A percentile compares a stretch with the other conserved stretches of the same genome.
phyloP scores from a whole-genome alignment of 1,140 invertebrate genomes.

The Leptopilina clavipes region DNA sequence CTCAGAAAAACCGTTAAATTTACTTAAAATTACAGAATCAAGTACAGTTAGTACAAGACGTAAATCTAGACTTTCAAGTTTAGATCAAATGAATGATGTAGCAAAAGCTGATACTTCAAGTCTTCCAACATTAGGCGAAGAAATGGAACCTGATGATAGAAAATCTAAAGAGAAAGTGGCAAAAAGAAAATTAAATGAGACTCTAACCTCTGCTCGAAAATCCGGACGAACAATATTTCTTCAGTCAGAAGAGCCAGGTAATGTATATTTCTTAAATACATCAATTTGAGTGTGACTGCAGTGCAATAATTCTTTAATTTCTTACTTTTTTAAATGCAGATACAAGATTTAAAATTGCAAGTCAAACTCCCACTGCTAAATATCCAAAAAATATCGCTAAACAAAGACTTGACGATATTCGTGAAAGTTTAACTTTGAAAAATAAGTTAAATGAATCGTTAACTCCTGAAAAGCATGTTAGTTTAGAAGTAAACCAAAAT shows the following conservation, averaged over 20 bases:
- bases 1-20: neutral
- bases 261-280: neutral
- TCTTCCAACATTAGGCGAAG: neutral
- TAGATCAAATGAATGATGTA: neutral
- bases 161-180: neutral
- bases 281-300: neutral
- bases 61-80: conserved; percentile 21
- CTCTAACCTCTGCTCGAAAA: conserved; percentile 22
- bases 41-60: neutral
- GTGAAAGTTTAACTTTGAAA: conserved; percentile 45
- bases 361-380: neutral
- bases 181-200: neutral
- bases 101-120: neutral
- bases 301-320: neutral
- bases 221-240: neutral
- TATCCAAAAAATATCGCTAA: conserved; percentile 55
- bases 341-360: neutral
- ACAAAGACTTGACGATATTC: conserved; percentile 55
- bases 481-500: neutral
- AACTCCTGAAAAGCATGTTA: too few relatives aligned
- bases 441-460: neutral
- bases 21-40: neutral
- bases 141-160: neutral
- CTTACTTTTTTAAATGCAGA: neutral
- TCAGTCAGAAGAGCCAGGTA: conserved; percentile 7